A percentile compares a stretch with the other conserved stretches of the same genome.
Evolutionary conservation across 2,888 invertebrate species (phyloP).

Genomic region (Ennomos erosarius): DNA sequence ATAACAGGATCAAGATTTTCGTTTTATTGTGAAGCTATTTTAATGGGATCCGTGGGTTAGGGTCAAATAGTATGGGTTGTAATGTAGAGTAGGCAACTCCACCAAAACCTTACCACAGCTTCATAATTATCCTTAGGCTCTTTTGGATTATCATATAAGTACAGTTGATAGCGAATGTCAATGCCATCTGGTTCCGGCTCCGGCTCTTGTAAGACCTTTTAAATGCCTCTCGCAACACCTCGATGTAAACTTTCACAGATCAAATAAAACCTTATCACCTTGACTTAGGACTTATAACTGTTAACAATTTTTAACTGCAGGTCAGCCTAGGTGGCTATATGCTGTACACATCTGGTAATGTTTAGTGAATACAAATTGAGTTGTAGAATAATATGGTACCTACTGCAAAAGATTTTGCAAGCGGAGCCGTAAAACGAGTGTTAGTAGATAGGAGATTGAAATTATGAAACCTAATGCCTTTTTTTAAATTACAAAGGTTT

Average conservation of each 20-base stretch:
- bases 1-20: background rate
- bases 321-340: background rate
- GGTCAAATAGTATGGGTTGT: too few relatives aligned
- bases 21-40: background rate
- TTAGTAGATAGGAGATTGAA: constrained; percentile 2
- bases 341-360: constrained; percentile 22
- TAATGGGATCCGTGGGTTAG: background rate
- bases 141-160: constrained; percentile 21
- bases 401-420: constrained; percentile 18
- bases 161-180: constrained; percentile 27
- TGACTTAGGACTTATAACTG: constrained; percentile 9
- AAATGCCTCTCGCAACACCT: constrained; percentile 28
- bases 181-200: constrained; percentile 37
- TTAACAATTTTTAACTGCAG: background rate
- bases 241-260: constrained; percentile 2
- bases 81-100: too few relatives aligned
- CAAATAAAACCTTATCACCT: constrained; percentile 5
- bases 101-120: background rate
- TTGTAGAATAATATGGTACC: constrained; percentile 3
- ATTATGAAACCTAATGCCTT: background rate
- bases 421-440: constrained; percentile 5
- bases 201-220: constrained; percentile 31
- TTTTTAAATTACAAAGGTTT: too few relatives aligned
- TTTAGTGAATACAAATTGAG: constrained; percentile 29
- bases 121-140: constrained; percentile 14